A percentile compares a stretch with the other conserved stretches of the same genome.
Evolutionary conservation across 2,888 invertebrate genomes (phyloP).

Genomic region (Cenopis cana): DNA sequence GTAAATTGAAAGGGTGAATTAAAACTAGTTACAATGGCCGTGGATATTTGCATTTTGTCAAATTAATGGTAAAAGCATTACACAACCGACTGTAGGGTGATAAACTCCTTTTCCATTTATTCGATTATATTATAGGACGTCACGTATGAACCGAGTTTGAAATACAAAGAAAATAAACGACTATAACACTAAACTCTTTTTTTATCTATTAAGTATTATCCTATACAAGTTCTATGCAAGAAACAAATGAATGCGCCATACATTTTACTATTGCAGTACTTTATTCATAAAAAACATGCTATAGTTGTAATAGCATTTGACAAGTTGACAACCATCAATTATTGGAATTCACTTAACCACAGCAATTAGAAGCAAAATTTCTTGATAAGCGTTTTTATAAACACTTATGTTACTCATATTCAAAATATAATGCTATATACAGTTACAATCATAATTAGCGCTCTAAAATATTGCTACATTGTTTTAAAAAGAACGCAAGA

Average conservation of each 20-base stretch:
- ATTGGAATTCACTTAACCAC: slow-evolving; percentile 13
- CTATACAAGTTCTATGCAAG: too few relatives aligned
- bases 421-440: slow-evolving; percentile 2
- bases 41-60: too few relatives aligned
- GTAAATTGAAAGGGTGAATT: too few relatives aligned
- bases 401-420: not conserved
- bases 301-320: not conserved
- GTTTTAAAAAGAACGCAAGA: slow-evolving; percentile 40
- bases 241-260: too few relatives aligned
- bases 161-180: not conserved
- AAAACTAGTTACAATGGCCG: too few relatives aligned
- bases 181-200: too few relatives aligned
- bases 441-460: slow-evolving; percentile 33
- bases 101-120: not conserved
- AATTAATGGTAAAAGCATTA: too few relatives aligned
- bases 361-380: not conserved
- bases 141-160: not conserved
- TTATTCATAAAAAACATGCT: too few relatives aligned
- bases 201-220: too few relatives aligned
- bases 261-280: too few relatives aligned
- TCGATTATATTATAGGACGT: not conserved
- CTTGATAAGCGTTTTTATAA: not conserved
- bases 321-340: slow-evolving; percentile 21
- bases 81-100: too few relatives aligned
- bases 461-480: slow-evolving; percentile 36